Percentiles rank a stretch among this genome's conserved stretches.
Conservation (phyloP, 2,888 invertebrate genomes). For the Griposia aprilina region DNA sequence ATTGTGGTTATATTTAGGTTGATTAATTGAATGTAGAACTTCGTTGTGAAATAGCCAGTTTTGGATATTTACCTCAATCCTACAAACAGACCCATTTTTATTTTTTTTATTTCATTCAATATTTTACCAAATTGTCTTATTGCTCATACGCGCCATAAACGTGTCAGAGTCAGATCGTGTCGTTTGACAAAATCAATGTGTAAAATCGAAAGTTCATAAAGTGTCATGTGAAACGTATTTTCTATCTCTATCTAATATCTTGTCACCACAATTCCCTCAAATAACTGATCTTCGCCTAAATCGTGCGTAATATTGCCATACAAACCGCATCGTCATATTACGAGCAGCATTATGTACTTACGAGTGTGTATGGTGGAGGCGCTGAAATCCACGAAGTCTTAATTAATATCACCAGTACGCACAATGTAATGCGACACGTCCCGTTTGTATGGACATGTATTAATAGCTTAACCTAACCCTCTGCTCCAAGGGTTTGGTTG, state of each 20-base stretch:
- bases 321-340: slow-evolving; percentile 35
- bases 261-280: slow-evolving; percentile 31
- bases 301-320: slow-evolving; percentile 41
- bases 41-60: not conserved
- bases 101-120: too few species aligned
- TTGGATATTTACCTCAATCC: too few species aligned
- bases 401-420: slow-evolving; percentile 39
- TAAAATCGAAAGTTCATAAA: not conserved
- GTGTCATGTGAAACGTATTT: not conserved
- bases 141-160: not conserved
- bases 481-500: not conserved
- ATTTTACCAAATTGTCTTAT: not conserved
- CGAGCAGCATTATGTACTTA: slow-evolving; percentile 5
- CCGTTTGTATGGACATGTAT: slow-evolving; percentile 19
- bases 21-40: not conserved
- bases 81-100: too few species aligned
- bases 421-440: slow-evolving; percentile 5
- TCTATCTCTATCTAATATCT: slow-evolving; percentile 5
- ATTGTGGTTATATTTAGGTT: slow-evolving; percentile 12
- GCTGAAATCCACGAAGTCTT: slow-evolving; percentile 20
- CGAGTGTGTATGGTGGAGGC: slow-evolving; percentile 1
- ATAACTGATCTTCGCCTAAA: slow-evolving; percentile 25
- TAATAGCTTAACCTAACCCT: slow-evolving; percentile 20
- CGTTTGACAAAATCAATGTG: not conserved
- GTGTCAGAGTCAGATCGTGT: not conserved